Evolutionary conservation across 2,113 vertebrate genomes (phyloP).

Genomic region (Corydoras maculifer): DNA sequence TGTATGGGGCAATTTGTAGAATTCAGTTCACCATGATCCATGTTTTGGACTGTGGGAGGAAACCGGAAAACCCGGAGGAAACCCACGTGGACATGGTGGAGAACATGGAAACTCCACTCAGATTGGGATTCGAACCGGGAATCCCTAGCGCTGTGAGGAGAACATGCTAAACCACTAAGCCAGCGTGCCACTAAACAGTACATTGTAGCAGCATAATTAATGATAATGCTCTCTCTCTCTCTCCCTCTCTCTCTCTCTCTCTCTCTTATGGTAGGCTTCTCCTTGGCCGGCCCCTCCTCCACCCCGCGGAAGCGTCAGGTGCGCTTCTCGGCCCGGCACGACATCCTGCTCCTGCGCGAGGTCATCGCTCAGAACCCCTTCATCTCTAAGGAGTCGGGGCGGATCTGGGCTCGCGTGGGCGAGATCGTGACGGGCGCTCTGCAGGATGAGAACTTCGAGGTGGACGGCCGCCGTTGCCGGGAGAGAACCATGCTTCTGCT

Average conservation of each 20-base stretch:
- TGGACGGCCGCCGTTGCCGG: conserved; percentile 65
- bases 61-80: too few species aligned
- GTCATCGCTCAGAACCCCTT: conserved; percentile 71
- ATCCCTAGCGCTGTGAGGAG: too few species aligned
- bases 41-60: too few species aligned
- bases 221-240: too few species aligned
- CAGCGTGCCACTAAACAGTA: too few species aligned
- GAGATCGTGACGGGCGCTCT: conserved; percentile 65
- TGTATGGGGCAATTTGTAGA: too few species aligned
- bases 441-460: conserved; percentile 69
- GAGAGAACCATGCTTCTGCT: conserved; percentile 70
- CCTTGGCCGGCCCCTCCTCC: conserved; percentile 53
- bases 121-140: too few species aligned
- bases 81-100: too few species aligned
- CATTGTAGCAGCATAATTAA: too few species aligned
- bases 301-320: conserved; percentile 66
- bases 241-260: neutral
- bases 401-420: conserved; percentile 65
- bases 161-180: too few species aligned
- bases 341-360: conserved; percentile 68
- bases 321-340: conserved; percentile 68
- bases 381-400: conserved; percentile 64
- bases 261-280: conserved; percentile 49
- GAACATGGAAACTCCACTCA: too few species aligned
- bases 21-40: too few species aligned